Evolutionary conservation across 2,888 invertebrate species (phyloP).

Genomic region (Anodontia alba): DNA sequence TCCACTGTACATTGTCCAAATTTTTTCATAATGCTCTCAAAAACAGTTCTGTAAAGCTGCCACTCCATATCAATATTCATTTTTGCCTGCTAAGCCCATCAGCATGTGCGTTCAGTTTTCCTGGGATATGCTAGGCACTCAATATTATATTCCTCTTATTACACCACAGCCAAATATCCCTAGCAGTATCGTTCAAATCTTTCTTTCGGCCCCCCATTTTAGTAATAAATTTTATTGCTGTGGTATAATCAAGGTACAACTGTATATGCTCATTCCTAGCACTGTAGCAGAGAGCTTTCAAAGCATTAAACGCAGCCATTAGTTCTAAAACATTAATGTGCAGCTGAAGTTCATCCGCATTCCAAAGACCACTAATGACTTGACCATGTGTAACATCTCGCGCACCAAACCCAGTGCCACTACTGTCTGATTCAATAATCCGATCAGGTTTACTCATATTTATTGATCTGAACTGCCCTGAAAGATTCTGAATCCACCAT

Average conservation of each 20-base stretch:
- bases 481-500: conserved; percentile 19
- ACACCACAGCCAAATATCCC: neutral
- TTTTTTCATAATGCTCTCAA: neutral
- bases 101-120: neutral
- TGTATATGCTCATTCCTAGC: neutral
- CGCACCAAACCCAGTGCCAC: conserved; percentile 41
- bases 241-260: neutral
- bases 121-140: neutral
- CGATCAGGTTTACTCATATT: neutral
- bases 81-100: neutral
- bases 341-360: conserved; percentile 4
- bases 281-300: neutral
- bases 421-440: conserved; percentile 38
- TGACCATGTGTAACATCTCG: neutral
- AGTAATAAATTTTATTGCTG: neutral
- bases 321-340: conserved; percentile 48
- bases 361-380: conserved; percentile 20
- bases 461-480: neutral
- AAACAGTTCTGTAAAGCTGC: neutral
- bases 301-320: neutral
- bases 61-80: neutral
- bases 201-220: neutral
- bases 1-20: neutral
- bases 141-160: neutral
- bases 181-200: neutral